Conservation (phyloP, 2,888 invertebrate species). For the Teinopalpus imperialis region DNA sequence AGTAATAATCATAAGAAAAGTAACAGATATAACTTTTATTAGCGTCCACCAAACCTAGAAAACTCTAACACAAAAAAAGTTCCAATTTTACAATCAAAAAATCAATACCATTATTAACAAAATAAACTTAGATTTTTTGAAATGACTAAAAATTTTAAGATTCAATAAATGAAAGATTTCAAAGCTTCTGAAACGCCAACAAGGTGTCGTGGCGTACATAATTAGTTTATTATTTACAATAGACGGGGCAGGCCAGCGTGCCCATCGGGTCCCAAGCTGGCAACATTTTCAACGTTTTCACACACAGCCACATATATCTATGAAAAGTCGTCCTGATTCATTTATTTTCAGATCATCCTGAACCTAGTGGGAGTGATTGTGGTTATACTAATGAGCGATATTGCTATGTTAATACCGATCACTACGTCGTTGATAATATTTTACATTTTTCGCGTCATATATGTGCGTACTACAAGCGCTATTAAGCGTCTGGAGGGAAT, state of each 20-base stretch:
- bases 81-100: no score
- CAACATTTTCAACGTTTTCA: slow-evolving; percentile 87
- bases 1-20: slow-evolving; percentile 4
- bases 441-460: slow-evolving; percentile 83
- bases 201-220: neutral
- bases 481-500: slow-evolving; percentile 86
- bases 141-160: slow-evolving; percentile 20
- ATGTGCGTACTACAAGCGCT: slow-evolving; percentile 86
- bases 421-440: slow-evolving; percentile 83
- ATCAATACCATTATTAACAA: no score
- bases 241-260: slow-evolving; percentile 84
- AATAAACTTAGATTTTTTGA: no score
- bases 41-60: no score
- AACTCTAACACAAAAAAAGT: no score
- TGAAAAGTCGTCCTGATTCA: no score
- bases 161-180: slow-evolving; percentile 1
- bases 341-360: slow-evolving; percentile 86
- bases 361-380: slow-evolving; percentile 88
- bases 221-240: slow-evolving; percentile 45
- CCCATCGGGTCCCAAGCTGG: slow-evolving; percentile 98
- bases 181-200: slow-evolving; percentile 9
- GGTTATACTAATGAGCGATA: slow-evolving; percentile 85
- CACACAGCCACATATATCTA: no score
- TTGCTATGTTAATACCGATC: slow-evolving; percentile 70
- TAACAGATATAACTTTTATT: no score